phyloP scores from a whole-genome alignment of 2,797 vertebrate genomes.

The Psittacula echo region DNA sequence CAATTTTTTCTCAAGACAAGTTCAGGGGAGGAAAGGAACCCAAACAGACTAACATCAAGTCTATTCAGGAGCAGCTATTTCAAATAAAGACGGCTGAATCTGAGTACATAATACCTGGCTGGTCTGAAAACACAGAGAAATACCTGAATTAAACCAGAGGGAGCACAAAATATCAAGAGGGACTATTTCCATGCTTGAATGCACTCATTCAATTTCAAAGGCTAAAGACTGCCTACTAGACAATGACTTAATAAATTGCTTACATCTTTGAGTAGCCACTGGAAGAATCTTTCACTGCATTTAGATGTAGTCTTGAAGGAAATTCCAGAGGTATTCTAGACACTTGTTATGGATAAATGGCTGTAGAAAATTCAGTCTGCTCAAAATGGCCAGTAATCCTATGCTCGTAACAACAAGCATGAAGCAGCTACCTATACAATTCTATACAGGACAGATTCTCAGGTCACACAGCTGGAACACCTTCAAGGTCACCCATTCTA shows the following conservation, averaged over 20 bases:
- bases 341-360: neutral
- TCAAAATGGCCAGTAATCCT: neutral
- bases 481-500: neutral
- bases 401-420: neutral
- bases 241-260: neutral
- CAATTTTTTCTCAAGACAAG: neutral
- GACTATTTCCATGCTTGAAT: neutral
- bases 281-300: neutral
- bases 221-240: neutral
- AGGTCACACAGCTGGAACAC: neutral
- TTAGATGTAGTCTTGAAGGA: neutral
- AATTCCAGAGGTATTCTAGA: neutral
- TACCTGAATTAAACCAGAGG: neutral
- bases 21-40: neutral
- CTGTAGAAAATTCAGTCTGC: neutral
- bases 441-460: fast-evolving
- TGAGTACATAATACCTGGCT: fast-evolving
- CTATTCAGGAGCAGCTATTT: neutral
- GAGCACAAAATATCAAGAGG: neutral
- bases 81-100: neutral
- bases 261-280: neutral
- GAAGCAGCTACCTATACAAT: neutral
- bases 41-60: neutral
- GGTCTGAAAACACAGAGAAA: neutral
- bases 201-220: neutral